A percentile compares a stretch with the other conserved stretches of the same genome.
Evolutionary conservation across 2,113 vertebrate species (phyloP).

Genomic region (Oenanthe oenanthe): DNA sequence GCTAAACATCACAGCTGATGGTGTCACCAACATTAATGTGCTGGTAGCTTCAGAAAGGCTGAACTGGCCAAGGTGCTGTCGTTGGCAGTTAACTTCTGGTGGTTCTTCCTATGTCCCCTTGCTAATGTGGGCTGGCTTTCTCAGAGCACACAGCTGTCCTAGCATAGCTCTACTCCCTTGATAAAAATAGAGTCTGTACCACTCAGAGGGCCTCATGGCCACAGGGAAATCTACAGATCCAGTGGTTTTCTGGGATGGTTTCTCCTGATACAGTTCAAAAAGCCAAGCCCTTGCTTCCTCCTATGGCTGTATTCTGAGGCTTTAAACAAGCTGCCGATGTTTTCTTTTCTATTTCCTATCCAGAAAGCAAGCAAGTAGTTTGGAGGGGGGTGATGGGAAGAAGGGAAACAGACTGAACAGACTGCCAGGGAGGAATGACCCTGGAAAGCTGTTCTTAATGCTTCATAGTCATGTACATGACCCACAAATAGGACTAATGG

Average conservation of each 20-base stretch:
- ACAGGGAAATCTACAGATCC: not conserved
- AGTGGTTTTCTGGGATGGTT: not conserved
- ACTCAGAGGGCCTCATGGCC: not conserved
- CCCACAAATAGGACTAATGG: not conserved
- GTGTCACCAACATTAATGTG: not conserved
- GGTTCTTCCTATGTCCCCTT: not conserved
- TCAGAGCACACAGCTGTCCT: not conserved
- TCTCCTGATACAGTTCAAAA: not conserved
- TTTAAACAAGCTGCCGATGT: not conserved
- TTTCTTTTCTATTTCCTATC: not conserved
- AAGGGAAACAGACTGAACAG: not conserved
- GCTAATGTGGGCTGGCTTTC: not conserved
- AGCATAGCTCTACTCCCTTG: not conserved
- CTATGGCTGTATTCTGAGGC: not conserved
- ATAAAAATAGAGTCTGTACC: not conserved
- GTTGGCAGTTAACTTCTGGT: not conserved
- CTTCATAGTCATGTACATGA: not conserved
- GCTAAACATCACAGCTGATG: not conserved
- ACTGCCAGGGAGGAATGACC: not conserved
- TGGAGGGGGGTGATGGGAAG: rapidly evolving
- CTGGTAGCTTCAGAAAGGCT: not conserved
- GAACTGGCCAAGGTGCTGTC: not conserved
- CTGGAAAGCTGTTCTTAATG: not conserved
- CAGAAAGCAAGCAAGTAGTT: not conserved
- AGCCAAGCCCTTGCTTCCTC: not conserved